Evolutionary conservation across 2,797 vertebrate species (phyloP), one percentile per base, ranked within the genome.

Genomic region (Mionectes olivaceus): DNA sequence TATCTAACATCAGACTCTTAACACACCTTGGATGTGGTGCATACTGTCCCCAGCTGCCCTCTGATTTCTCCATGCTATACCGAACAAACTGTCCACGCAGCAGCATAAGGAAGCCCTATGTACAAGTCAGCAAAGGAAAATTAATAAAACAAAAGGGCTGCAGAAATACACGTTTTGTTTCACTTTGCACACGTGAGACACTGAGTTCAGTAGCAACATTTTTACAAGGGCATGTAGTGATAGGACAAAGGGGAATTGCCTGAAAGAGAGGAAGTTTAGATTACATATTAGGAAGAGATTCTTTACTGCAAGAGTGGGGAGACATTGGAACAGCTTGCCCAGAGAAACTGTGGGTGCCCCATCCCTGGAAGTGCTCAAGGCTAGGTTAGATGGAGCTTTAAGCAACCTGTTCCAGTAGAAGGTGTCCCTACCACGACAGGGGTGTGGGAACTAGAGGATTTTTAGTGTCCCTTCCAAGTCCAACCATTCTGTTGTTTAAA

Each of bases 71-170:
- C n/a, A 3, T 24, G 53, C 57, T 57, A 8, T 6, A 80, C 44
- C 65, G 41, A 90, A 44, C 41, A 37, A 77, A 84, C 19, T 5
- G 3, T 49, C 59, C 33, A 39, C 2, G 2, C 14, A 59, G 65
- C 37, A 65, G 64, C 28, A 14, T 21, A 68, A 79, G 39, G 61
- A 30, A 84, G 73, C 25, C 24, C 15, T 49, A 60, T 63, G 30
- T 60, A 3, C 43, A 76, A 89, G 63, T 87, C 90, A 92, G 53
- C 56, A 91, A 63, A 89, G 76, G 57, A 90, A 91, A 94, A 82
- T 27, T 49, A 84, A 59, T 55, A 53, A 82, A 91, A 56, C 30
- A 33, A 56, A 79, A 90, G 43, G n/a, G 61, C 63, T 89, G 28
- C 28, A 87, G 75, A 78, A 61, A 90, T 8, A 65, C 27, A 69